phyloP scores from a whole-genome alignment of 2,888 invertebrate species.

The Thecocarcelia acutangulata region DNA sequence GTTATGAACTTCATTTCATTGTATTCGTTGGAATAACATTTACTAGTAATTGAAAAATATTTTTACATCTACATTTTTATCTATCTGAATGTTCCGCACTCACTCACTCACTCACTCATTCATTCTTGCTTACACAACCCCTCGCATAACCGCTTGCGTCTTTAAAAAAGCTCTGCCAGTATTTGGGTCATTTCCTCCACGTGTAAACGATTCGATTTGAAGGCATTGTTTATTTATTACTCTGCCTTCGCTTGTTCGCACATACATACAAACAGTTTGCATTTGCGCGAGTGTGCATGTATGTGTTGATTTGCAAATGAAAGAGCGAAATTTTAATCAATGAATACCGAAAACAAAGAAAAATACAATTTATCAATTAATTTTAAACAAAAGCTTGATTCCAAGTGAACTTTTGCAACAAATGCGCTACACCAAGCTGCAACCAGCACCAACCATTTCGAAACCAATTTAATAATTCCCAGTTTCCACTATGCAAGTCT shows the following conservation, averaged over 20 bases:
- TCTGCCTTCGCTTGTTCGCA: constrained; percentile 3
- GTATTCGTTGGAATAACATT: too few relatives aligned
- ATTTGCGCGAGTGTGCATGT: neutral
- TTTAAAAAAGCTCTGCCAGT: constrained; percentile 23
- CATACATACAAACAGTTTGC: neutral
- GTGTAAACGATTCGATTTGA: constrained; percentile 75
- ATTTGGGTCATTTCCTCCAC: constrained; percentile 75
- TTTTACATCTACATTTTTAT: too few relatives aligned
- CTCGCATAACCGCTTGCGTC: neutral
- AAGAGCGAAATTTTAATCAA: constrained; percentile 1
- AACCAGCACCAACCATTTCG: too few relatives aligned
- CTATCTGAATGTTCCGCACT: too few relatives aligned
- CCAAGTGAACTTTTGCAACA: neutral
- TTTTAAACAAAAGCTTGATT: neutral
- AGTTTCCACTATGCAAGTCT: too few relatives aligned
- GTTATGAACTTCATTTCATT: too few relatives aligned
- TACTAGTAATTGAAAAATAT: too few relatives aligned
- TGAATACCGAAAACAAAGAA: neutral
- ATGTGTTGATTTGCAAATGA: neutral
- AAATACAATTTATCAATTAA: neutral
- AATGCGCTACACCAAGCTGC: too few relatives aligned
- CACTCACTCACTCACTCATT: too few relatives aligned
- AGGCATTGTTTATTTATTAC: constrained; percentile 57
- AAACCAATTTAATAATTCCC: too few relatives aligned
- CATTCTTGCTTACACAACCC: too few relatives aligned